Evolutionary conservation across 1,140 invertebrate genomes (phyloP).

Genomic region (Platyscapa corneri): DNA sequence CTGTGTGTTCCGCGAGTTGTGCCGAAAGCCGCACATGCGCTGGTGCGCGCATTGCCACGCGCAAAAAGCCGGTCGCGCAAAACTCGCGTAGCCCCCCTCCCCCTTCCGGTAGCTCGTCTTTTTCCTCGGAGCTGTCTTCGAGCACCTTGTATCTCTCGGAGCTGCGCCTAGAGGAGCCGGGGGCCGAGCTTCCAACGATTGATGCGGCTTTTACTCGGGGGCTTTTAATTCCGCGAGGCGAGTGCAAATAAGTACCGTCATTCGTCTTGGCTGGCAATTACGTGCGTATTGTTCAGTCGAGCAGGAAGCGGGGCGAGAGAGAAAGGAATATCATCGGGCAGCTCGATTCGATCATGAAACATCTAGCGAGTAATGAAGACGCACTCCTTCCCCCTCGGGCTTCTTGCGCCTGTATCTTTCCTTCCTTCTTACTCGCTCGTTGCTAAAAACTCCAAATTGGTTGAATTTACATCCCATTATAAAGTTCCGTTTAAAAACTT

Average conservation of each 20-base stretch:
- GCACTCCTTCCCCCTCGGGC: background rate
- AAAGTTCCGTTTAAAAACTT: background rate
- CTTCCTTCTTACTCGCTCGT: background rate
- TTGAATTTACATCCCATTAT: background rate
- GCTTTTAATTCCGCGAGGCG: constrained; percentile 66
- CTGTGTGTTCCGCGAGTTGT: background rate
- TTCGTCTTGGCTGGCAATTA: constrained; percentile 69
- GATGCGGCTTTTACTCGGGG: constrained; percentile 62
- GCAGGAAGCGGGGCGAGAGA: constrained; percentile 42
- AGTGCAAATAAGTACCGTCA: constrained; percentile 68
- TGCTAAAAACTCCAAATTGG: background rate
- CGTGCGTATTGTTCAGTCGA: constrained; percentile 36
- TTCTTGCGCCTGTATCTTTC: background rate
- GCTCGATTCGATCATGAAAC: background rate
- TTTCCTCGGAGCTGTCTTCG: constrained; percentile 7
- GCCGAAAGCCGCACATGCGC: too few species aligned
- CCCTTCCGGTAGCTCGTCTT: constrained; percentile 20
- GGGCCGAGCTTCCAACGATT: constrained; percentile 55
- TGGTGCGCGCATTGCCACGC: background rate
- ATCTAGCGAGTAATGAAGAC: background rate
- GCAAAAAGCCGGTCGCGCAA: constrained; percentile 26
- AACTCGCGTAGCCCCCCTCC: background rate
- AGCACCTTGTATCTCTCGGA: background rate
- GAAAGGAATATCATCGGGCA: background rate
- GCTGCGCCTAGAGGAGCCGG: too few species aligned